phyloP scores from a whole-genome alignment of 2,888 invertebrate species.

The Geotrupes spiniger region DNA sequence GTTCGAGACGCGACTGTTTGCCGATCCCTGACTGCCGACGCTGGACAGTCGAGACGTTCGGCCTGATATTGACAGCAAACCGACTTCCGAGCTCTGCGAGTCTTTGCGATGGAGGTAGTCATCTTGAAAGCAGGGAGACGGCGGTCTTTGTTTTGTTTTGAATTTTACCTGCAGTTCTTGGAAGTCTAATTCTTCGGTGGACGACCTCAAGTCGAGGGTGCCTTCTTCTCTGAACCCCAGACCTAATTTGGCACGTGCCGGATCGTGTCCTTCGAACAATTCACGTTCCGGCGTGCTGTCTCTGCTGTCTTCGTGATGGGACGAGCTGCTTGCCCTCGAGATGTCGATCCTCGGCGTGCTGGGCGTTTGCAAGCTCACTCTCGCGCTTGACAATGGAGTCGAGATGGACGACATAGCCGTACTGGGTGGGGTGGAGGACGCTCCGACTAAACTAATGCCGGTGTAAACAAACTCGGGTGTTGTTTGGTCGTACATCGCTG shows the following conservation, averaged over 20 bases:
- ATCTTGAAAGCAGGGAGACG: conserved; percentile 39
- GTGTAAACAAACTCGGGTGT: conserved; percentile 34
- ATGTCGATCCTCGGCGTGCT: conserved; percentile 84
- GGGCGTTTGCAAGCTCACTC: conserved; percentile 58
- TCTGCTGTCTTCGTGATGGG: conserved; percentile 78
- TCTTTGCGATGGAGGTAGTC: conserved; percentile 51
- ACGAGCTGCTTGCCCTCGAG: conserved; percentile 84
- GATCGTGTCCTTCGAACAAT: conserved; percentile 51
- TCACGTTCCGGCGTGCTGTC: conserved; percentile 85
- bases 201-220: conserved; percentile 79
- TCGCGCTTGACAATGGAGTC: conserved; percentile 32
- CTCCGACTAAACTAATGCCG: conserved; percentile 44
- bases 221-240: conserved; percentile 60
- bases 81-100: conserved; percentile 68
- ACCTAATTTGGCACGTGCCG: conserved; percentile 45
- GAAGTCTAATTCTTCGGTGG: conserved; percentile 84
- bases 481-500: conserved; percentile 23
- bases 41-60: conserved; percentile 80
- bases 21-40: conserved; percentile 68
- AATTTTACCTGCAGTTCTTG: conserved; percentile 58
- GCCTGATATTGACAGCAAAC: conserved; percentile 71
- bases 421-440: conserved; percentile 25
- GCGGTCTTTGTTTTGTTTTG: conserved; percentile 44
- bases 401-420: conserved; percentile 36
- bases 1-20: conserved; percentile 51